These are phyloP conservation scores for Tragulus kanchil DNA, from an alignment of 2,113 vertebrate species.

Conservation along the genomic window DNA sequence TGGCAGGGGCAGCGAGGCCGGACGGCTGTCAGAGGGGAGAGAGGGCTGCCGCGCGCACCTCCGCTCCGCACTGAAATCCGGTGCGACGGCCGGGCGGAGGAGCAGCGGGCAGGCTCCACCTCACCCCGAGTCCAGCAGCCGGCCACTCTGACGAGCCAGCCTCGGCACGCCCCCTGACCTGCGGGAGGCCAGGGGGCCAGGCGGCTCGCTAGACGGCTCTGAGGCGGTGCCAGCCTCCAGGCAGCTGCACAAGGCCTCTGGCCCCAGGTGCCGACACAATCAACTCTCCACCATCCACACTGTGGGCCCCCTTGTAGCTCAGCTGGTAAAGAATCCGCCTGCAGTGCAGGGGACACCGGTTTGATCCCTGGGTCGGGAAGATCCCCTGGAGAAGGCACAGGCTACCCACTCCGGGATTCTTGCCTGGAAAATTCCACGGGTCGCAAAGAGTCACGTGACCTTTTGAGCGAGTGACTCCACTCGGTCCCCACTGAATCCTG, in stretches of 20 bases:
- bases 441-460: no score
- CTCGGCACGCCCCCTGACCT: fast-evolving
- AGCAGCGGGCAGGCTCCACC: background rate
- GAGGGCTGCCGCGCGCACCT: no score
- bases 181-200: background rate
- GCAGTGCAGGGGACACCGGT: no score
- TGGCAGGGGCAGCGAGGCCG: background rate
- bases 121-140: background rate
- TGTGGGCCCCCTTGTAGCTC: no score
- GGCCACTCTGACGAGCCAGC: fast-evolving
- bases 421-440: no score
- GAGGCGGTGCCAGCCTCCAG: background rate
- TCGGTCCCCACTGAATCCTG: background rate
- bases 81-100: background rate
- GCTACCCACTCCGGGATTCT: no score
- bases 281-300: no score
- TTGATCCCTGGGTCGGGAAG: no score
- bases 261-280: background rate
- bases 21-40: background rate
- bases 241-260: fast-evolving
- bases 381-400: no score
- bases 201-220: fast-evolving
- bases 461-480: no score
- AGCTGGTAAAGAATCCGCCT: no score
- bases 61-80: background rate